Conservation (phyloP, 1,140 invertebrate genomes). For the Uloborus diversus region DNA sequence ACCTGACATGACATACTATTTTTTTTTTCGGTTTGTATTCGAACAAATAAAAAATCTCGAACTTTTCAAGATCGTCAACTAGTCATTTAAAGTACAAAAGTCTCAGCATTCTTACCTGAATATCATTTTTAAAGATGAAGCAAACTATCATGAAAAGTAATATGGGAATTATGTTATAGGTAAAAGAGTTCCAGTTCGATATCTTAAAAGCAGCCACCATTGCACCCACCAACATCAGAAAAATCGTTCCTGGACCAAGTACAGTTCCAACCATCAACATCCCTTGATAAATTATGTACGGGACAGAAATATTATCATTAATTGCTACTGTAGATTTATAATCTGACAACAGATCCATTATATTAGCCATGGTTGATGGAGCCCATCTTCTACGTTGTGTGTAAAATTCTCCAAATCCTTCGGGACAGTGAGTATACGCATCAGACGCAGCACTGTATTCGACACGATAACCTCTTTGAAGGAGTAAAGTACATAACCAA, state of each 20-base stretch:
- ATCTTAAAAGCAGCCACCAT: constrained; percentile 70
- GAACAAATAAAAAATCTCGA: too few relatives aligned
- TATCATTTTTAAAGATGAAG: constrained; percentile 65
- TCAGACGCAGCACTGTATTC: constrained; percentile 76
- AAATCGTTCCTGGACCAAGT: constrained; percentile 73
- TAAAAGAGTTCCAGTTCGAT: constrained; percentile 67
- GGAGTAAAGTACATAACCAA: constrained; percentile 74
- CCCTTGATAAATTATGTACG: constrained; percentile 70
- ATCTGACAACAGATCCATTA: constrained; percentile 72
- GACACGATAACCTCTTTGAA: constrained; percentile 74
- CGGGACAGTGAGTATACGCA: constrained; percentile 74
- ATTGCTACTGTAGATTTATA: constrained; percentile 68
- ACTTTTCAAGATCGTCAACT: too few relatives aligned
- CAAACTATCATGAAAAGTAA: constrained; percentile 68
- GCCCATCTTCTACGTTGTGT: constrained; percentile 74
- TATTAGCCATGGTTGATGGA: constrained; percentile 75
- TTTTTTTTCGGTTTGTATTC: too few relatives aligned
- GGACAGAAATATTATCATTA: constrained; percentile 72
- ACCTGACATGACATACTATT: too few relatives aligned
- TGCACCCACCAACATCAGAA: constrained; percentile 74
- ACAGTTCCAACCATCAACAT: constrained; percentile 70
- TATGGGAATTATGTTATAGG: constrained; percentile 68
- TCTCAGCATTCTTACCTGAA: constrained; percentile 68
- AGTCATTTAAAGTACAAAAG: too few relatives aligned
- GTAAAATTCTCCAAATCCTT: constrained; percentile 72